These are phyloP conservation scores for Valencia hispanica DNA, from an alignment of 2,797 vertebrate genomes.

Conservation along the genomic window DNA sequence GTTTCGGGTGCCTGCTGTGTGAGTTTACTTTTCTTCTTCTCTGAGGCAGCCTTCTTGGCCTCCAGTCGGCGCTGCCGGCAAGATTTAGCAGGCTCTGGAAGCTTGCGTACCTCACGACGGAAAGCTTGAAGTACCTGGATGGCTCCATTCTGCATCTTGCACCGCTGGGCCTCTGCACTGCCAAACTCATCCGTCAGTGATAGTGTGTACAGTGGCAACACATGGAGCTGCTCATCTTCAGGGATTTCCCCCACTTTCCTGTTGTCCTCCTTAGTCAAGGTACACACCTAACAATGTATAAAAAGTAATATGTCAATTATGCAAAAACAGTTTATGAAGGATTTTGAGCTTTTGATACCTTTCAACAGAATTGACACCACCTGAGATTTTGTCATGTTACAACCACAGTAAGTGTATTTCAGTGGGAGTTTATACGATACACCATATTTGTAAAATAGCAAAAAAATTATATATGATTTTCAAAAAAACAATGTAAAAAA, in stretches of 20 bases:
- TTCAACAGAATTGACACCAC: not conserved
- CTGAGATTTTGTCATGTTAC: not conserved
- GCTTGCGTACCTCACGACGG: conserved; percentile 92
- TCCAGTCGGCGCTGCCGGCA: conserved; percentile 94
- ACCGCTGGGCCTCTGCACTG: conserved; percentile 89
- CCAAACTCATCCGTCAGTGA: conserved; percentile 91
- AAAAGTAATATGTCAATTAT: not conserved
- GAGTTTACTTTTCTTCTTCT: conserved; percentile 93
- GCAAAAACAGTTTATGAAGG: not conserved
- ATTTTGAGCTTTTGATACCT: not conserved
- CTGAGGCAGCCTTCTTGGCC: conserved; percentile 91
- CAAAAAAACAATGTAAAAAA: not conserved
- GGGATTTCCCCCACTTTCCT: conserved; percentile 88
- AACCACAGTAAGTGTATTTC: not conserved
- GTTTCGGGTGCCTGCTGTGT: conserved; percentile 88
- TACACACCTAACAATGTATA: conserved; percentile 88
- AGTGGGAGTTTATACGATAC: not conserved
- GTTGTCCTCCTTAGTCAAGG: conserved; percentile 98
- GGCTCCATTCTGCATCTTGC: conserved; percentile 91
- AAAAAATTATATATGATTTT: not conserved
- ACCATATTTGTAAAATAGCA: not conserved
- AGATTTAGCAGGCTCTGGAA: conserved; percentile 96
- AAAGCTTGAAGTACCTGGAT: conserved; percentile 94
- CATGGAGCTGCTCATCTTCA: conserved; percentile 95
- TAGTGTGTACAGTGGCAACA: conserved; percentile 95